Conservation (phyloP, 2,888 invertebrate species). For the Cerceris ruficornis region DNA sequence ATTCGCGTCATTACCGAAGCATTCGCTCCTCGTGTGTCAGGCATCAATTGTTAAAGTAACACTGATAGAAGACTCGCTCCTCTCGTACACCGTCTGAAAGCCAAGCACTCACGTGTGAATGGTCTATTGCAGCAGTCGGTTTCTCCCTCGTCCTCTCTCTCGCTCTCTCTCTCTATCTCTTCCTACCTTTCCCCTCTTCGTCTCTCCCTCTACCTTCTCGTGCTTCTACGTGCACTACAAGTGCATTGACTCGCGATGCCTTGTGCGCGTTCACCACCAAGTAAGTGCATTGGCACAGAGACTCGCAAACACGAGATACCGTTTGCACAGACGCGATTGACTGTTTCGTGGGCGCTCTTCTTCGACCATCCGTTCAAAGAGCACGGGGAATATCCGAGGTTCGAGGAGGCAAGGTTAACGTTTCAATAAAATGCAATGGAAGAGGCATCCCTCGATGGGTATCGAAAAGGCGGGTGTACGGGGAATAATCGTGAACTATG, state of each 20-base stretch:
- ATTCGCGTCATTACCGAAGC: constrained; percentile 35
- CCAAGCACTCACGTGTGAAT: constrained; percentile 25
- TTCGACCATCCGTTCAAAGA: neutral
- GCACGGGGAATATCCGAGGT: neutral
- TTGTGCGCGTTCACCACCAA: constrained; percentile 20
- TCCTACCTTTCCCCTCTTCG: neutral
- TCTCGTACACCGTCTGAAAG: constrained; percentile 11
- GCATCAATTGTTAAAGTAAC: constrained; percentile 48
- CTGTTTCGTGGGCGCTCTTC: neutral
- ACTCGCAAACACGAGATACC: constrained; percentile 1
- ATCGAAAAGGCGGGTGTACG: no score
- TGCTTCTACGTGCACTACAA: constrained; percentile 20
- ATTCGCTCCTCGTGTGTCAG: constrained; percentile 18
- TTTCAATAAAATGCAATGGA: no score
- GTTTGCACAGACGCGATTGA: constrained; percentile 4
- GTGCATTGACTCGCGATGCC: constrained; percentile 51
- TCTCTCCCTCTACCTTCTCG: neutral
- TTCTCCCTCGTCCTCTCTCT: neutral
- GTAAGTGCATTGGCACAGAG: constrained; percentile 28
- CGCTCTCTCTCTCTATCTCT: constrained; percentile 1
- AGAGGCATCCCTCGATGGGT: constrained; percentile 1
- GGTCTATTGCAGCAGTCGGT: constrained; percentile 10
- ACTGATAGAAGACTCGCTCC: constrained; percentile 7
- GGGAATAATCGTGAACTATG: no score
- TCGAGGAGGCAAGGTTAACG: neutral